Conservation (phyloP, 35 echinoderm and acorn worm species). For the Apostichopus parvimensis region DNA sequence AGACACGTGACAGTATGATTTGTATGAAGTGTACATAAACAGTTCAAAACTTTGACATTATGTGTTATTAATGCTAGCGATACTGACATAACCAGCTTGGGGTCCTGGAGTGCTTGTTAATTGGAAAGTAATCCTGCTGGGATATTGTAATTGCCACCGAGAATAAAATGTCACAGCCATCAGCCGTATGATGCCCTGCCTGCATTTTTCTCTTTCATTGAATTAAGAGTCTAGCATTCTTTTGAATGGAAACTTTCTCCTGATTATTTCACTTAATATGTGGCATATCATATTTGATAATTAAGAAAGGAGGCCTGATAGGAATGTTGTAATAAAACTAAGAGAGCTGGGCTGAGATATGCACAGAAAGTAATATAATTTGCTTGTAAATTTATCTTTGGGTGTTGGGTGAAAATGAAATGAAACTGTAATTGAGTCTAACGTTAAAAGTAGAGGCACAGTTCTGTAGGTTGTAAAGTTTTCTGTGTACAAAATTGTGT, state of each 20-base stretch:
- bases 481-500: too few relatives aligned
- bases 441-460: too few relatives aligned
- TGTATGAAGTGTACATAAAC: neutral
- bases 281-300: neutral
- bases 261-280: conserved; percentile 1
- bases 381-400: too few relatives aligned
- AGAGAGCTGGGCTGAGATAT: neutral
- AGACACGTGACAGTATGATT: neutral
- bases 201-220: neutral
- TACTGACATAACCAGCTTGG: conserved; percentile 14
- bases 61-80: neutral
- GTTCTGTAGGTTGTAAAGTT: too few relatives aligned
- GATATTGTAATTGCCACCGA: conserved; percentile 3
- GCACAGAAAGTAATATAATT: neutral
- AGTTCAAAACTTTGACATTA: neutral
- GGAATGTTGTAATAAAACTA: neutral
- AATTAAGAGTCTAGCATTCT: neutral
- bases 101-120: neutral
- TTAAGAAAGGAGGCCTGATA: neutral
- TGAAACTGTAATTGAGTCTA: too few relatives aligned
- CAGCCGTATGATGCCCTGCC: neutral
- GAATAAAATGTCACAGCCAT: neutral
- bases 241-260: neutral
- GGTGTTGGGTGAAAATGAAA: too few relatives aligned
- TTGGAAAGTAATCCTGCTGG: conserved; percentile 5